These are phyloP conservation scores for Cenopis cana DNA, from an alignment of 2,888 invertebrate species.

Conservation along the genomic window DNA sequence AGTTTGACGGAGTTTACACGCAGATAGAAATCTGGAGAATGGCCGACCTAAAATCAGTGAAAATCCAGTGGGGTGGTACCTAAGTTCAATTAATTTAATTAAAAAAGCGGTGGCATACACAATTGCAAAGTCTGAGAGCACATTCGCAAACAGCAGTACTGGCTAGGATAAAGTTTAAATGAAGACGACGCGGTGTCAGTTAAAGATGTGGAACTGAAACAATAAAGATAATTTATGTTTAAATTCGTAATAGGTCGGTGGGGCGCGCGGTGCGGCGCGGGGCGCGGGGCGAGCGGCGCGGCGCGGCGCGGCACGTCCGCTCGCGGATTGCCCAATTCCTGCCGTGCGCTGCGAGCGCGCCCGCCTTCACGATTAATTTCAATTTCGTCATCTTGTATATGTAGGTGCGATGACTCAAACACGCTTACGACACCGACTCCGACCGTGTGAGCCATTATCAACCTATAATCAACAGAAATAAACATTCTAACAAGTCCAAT, in stretches of 20 bases:
- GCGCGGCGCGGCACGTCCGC: constrained; percentile 66
- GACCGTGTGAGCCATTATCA: constrained; percentile 28
- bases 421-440: constrained; percentile 63
- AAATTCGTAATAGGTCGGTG: constrained; percentile 63
- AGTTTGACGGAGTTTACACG: no score
- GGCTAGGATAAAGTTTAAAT: constrained; percentile 45
- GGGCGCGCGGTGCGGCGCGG: constrained; percentile 60
- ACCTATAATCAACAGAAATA: constrained; percentile 2
- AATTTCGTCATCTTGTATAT: constrained; percentile 68
- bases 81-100: neutral
- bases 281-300: constrained; percentile 53
- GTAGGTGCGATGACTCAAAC: constrained; percentile 67
- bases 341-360: constrained; percentile 56
- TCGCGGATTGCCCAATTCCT: constrained; percentile 79
- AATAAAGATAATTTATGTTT: constrained; percentile 61
- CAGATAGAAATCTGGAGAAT: no score
- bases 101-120: constrained; percentile 12
- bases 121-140: constrained; percentile 6
- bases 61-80: constrained; percentile 9
- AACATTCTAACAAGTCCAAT: constrained; percentile 3
- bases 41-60: no score
- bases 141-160: constrained; percentile 49
- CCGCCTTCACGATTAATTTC: constrained; percentile 68
- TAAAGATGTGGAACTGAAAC: constrained; percentile 58
- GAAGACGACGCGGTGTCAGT: constrained; percentile 47